phyloP scores from a whole-genome alignment of 92 coral and sea anemone species.

The Epizoanthus rinbou region DNA sequence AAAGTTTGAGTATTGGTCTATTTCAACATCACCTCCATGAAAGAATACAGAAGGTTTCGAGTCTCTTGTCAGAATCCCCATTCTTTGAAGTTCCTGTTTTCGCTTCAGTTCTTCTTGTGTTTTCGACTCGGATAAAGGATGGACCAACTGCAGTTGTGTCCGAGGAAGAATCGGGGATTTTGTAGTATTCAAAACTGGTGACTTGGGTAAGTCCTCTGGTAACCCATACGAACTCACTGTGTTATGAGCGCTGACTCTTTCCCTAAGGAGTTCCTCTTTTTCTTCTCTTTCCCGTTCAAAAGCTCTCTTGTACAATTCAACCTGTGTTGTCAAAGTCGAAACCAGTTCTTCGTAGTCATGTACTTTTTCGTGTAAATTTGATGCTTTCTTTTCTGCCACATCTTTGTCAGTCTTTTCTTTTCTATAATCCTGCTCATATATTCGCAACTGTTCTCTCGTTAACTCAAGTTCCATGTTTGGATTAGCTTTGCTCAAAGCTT shows the following conservation, averaged over 20 bases:
- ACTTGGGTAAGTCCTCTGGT: conserved; percentile 36
- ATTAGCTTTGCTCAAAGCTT: conserved; percentile 60
- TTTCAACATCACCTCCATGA: conserved; percentile 59
- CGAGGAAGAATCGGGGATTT: conserved; percentile 49
- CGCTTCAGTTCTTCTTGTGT: conserved; percentile 63
- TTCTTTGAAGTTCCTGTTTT: conserved; percentile 79
- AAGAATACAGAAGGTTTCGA: conserved; percentile 65
- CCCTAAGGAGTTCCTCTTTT: conserved; percentile 66
- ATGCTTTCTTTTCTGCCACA: conserved; percentile 70
- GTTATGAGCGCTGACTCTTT: neutral
- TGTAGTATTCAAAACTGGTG: neutral
- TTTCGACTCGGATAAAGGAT: conserved; percentile 68
- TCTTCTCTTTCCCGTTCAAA: conserved; percentile 78
- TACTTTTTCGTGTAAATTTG: conserved; percentile 63
- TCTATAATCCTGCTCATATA: conserved; percentile 90
- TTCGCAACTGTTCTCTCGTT: conserved; percentile 70
- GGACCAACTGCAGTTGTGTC: conserved; percentile 82
- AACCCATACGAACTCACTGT: neutral
- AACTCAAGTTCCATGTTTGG: conserved; percentile 65
- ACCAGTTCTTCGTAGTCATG: conserved; percentile 84
- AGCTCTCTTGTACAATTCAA: conserved; percentile 89
- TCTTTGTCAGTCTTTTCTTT: conserved; percentile 82
- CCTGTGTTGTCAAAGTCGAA: conserved; percentile 74
- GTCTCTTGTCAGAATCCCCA: conserved; percentile 85
- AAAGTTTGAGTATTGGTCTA: conserved; percentile 27